Base-by-base conservation (phyloP, 2,888 invertebrate species). In the Balanococcus diminutus region DNA sequence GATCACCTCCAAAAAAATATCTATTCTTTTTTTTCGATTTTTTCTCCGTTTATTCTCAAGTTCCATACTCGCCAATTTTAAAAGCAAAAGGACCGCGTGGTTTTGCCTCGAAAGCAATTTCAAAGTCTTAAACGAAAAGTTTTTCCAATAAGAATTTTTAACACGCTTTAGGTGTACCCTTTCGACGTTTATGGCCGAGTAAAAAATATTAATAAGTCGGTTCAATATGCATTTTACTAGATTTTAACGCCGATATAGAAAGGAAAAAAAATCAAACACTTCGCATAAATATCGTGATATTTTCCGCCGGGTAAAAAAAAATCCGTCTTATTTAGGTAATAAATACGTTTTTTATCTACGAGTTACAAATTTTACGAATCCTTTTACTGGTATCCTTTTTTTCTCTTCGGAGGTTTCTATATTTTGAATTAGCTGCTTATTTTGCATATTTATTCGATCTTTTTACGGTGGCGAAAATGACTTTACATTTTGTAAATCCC, bases 341-440 rank as follows among this genome's bases (percentile, higher is more conserved):
- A 67, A 67, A 67, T 67, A 67, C 67, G 67, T 67, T 67, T 61
- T n/a, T 67, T 67, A 67, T 67, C 67, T 67, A 28, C 67, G 67
- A 67, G 16, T 67, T 67, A 67, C 67, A 67, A 67, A 67, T 67
- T 67, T 67, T 67, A 67, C 67, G 67, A 67, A 67, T 67, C 67
- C 67, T 16, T 67, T 67, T 67, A 67, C 67, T 67, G 67, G 28
- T 67, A 67, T 67, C 67, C 67, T 67, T 67, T 67, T 67, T 67
- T 67, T 56, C 6, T 51, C 6, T n/a, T n/a, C 22, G 22, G 28
- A 67, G 61, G 16, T 67, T 67, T 67, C 67, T 67, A 67, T 67
- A 67, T 67, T 67, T 67, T 67, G 67, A 67, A 67, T 67, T 67
- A 67, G 67, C 67, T 67, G 67, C 67, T 67, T 67, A 67, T 67